phyloP scores from a whole-genome alignment of 1,140 invertebrate genomes.

The Platorchestia sp. region DNA sequence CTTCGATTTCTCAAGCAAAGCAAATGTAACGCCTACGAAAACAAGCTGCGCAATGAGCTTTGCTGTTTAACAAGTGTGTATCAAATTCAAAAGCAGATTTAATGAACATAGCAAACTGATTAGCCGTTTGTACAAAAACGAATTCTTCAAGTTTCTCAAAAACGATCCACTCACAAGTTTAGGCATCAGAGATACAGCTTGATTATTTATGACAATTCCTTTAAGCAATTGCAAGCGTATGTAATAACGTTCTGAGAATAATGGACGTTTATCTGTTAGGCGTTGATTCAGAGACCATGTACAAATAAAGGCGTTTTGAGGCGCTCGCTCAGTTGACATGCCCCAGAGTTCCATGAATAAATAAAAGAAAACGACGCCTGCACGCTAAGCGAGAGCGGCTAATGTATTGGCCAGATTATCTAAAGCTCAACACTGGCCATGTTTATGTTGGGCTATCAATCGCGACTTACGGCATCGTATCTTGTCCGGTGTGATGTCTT shows the following conservation, averaged over 20 bases:
- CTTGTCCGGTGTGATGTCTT: slow-evolving; percentile 18
- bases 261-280: not conserved
- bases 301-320: not conserved
- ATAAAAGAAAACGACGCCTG: slow-evolving; percentile 11
- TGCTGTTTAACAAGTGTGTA: not conserved
- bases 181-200: not conserved
- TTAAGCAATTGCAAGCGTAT: not conserved
- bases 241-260: not conserved
- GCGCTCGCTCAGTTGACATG: not conserved
- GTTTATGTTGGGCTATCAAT: slow-evolving; percentile 28
- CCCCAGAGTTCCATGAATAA: not conserved
- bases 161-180: not conserved
- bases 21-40: not conserved
- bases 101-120: not conserved
- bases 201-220: not conserved
- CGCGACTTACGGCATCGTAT: slow-evolving; percentile 46
- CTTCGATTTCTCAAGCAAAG: not conserved
- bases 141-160: not conserved
- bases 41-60: not conserved
- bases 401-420: slow-evolving; percentile 52
- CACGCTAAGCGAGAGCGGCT: not conserved
- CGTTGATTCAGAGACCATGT: not conserved
- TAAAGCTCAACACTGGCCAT: slow-evolving; percentile 2
- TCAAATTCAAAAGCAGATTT: not conserved
- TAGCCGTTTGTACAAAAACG: not conserved